These are phyloP conservation scores for Euproctis similis DNA, from an alignment of 2,888 invertebrate species.

Conservation along the genomic window DNA sequence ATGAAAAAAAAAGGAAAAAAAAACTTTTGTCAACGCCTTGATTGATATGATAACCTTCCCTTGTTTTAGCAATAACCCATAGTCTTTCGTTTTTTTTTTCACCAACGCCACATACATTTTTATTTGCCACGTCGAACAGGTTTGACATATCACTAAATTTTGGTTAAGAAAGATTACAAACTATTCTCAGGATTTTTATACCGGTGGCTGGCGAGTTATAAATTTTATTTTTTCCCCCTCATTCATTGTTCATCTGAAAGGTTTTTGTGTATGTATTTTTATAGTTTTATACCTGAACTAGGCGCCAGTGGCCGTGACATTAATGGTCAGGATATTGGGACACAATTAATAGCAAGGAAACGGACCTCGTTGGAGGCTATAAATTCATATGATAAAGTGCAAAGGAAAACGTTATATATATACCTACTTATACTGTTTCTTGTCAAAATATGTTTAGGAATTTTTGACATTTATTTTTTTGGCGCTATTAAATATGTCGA, in stretches of 20 bases:
- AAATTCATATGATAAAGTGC: conserved; percentile 56
- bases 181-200: conserved; percentile 65
- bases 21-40: conserved; percentile 71
- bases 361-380: conserved; percentile 47
- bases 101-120: conserved; percentile 58
- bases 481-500: too few species aligned
- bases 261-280: conserved; percentile 60
- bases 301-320: conserved; percentile 73
- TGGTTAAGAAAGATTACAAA: conserved; percentile 70
- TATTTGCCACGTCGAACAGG: conserved; percentile 68
- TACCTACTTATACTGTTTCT: too few species aligned
- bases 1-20: conserved; percentile 60
- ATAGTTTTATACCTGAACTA: conserved; percentile 65
- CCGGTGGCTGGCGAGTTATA: conserved; percentile 67
- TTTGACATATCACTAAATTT: conserved; percentile 76
- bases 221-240: conserved; percentile 60
- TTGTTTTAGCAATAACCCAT: conserved; percentile 73
- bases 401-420: conserved; percentile 40
- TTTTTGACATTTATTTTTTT: conserved; percentile 27
- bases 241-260: conserved; percentile 55
- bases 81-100: conserved; percentile 49
- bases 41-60: conserved; percentile 72
- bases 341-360: conserved; percentile 67
- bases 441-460: conserved; percentile 52
- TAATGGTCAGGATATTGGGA: conserved; percentile 72